Evolutionary conservation across 2,113 vertebrate species (phyloP).

Genomic region (Oceanites oceanicus): DNA sequence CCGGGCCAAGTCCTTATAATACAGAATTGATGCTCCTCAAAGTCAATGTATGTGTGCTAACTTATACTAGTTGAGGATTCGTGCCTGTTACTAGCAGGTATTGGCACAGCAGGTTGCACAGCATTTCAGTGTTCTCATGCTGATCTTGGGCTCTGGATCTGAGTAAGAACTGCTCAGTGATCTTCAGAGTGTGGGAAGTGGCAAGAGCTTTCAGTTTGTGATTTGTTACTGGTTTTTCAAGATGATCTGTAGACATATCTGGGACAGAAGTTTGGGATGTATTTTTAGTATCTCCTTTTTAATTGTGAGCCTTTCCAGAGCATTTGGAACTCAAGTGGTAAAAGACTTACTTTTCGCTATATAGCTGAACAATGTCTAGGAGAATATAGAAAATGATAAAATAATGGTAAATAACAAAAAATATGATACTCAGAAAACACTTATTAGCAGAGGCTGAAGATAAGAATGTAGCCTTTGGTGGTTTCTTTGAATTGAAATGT

Average conservation of each 20-base stretch:
- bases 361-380: neutral
- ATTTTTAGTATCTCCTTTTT: neutral
- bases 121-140: neutral
- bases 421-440: accelerated
- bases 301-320: neutral
- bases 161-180: neutral
- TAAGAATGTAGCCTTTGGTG: neutral
- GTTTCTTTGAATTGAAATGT: neutral
- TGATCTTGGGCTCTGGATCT: neutral
- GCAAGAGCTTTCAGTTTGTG: neutral
- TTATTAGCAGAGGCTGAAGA: neutral
- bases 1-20: neutral
- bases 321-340: neutral
- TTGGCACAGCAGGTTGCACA: neutral
- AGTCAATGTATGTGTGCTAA: neutral
- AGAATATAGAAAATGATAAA: neutral
- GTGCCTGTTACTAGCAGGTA: neutral
- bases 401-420: neutral
- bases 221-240: neutral
- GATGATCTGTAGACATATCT: neutral
- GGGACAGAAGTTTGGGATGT: neutral
- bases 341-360: neutral
- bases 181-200: neutral
- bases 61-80: neutral
- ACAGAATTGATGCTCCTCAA: neutral